Evolutionary conservation across 2,888 invertebrate species (phyloP).

Genomic region (Onthophagus sagittarius): DNA sequence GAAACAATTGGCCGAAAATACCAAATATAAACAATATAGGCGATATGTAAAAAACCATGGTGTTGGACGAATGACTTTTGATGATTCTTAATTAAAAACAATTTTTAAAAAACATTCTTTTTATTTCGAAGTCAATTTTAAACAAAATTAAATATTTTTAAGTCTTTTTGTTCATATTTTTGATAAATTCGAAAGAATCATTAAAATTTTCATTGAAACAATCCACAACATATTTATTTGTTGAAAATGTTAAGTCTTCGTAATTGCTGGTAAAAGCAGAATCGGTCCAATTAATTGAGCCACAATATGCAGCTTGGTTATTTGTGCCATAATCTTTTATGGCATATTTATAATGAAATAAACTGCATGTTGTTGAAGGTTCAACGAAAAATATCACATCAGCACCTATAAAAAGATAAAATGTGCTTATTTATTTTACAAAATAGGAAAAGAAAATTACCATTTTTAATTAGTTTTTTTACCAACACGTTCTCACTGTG

Average conservation of each 20-base stretch:
- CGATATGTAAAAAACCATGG: slow-evolving; percentile 89
- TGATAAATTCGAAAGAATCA: not conserved
- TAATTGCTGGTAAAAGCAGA: not conserved
- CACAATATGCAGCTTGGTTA: not conserved
- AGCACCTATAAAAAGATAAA: not conserved
- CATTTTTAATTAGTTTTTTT: not conserved
- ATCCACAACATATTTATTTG: not conserved
- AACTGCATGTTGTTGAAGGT: not conserved
- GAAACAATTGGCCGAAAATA: slow-evolving; percentile 79
- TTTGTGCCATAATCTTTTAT: not conserved
- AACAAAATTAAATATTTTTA: too few relatives aligned
- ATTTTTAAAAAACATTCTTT: too few relatives aligned
- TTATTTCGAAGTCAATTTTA: too few relatives aligned
- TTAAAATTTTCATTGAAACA: not conserved
- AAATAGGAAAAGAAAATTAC: not conserved
- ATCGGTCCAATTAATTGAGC: not conserved
- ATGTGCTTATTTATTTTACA: not conserved
- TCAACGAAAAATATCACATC: not conserved
- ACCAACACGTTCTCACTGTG: not conserved
- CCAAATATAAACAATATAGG: slow-evolving; percentile 82
- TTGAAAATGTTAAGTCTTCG: not conserved
- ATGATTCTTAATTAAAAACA: slow-evolving; percentile 59
- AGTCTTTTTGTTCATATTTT: too few relatives aligned
- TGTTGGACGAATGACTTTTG: slow-evolving; percentile 86
- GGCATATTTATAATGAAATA: not conserved